Evolutionary conservation across 35 echinoderm and acorn worm genomes (phyloP).

Genomic region (Diadema setosum): DNA sequence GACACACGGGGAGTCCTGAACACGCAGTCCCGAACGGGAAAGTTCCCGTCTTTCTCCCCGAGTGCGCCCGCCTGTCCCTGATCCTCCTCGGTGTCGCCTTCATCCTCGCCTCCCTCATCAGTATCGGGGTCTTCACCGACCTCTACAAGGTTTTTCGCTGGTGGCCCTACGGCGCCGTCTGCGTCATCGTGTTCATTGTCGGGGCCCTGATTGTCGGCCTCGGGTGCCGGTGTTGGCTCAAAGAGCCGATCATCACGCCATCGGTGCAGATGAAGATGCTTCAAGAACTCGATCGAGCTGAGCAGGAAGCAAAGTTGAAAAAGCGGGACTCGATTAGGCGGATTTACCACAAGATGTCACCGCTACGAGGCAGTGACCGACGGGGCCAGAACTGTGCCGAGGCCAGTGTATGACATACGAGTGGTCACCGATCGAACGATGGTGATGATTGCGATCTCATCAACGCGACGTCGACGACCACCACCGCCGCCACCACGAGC

Average conservation of each 20-base stretch:
- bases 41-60: not conserved
- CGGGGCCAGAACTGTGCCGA: not conserved
- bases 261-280: constrained; percentile 20
- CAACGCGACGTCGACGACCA: not conserved
- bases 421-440: constrained; percentile 25
- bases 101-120: not conserved
- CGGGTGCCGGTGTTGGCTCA: not conserved
- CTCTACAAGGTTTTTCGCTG: constrained; percentile 1
- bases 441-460: not conserved
- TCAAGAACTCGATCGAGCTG: not conserved
- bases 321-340: not conserved
- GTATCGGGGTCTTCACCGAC: not conserved
- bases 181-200: not conserved
- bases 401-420: not conserved
- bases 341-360: constrained; percentile 14
- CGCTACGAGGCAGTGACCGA: not conserved
- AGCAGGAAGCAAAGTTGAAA: not conserved
- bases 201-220: not conserved
- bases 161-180: not conserved
- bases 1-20: not conserved
- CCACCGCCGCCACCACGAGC: not conserved
- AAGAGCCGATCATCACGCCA: not conserved
- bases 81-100: not conserved
- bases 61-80: not conserved
- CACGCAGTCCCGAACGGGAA: not conserved